These are phyloP conservation scores for Bombylius discolor DNA, from an alignment of 2,888 invertebrate genomes.

Conservation along the genomic window DNA sequence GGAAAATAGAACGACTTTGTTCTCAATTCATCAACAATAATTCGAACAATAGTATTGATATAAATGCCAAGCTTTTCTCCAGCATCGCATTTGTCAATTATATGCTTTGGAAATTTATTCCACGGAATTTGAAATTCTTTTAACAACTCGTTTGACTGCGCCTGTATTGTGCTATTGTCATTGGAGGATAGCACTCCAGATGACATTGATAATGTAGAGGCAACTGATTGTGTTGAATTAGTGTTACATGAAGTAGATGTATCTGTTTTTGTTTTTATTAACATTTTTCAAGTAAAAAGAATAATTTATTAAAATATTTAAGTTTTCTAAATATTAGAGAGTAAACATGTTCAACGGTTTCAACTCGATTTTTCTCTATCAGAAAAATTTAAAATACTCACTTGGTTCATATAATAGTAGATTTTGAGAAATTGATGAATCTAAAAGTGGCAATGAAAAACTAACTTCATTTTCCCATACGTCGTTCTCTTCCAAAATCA, in stretches of 20 bases:
- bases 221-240: too few relatives aligned
- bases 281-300: too few relatives aligned
- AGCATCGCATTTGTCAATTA: neutral
- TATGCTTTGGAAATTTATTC: neutral
- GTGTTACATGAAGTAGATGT: too few relatives aligned
- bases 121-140: neutral
- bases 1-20: neutral
- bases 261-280: too few relatives aligned
- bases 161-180: neutral
- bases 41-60: neutral
- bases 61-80: neutral
- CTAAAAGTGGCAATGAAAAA: neutral
- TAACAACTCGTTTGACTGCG: neutral
- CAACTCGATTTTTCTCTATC: too few relatives aligned
- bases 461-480: neutral
- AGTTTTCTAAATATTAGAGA: too few relatives aligned
- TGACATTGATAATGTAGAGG: neutral
- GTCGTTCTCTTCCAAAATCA: neutral
- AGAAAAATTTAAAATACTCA: neutral
- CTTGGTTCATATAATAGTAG: neutral
- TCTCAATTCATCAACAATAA: neutral
- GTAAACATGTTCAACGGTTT: too few relatives aligned
- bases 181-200: neutral
- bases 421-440: neutral
- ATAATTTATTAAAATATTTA: too few relatives aligned